These are phyloP conservation scores for Trematomus loennbergii DNA, from an alignment of 2,113 vertebrate species.

Conservation along the genomic window DNA sequence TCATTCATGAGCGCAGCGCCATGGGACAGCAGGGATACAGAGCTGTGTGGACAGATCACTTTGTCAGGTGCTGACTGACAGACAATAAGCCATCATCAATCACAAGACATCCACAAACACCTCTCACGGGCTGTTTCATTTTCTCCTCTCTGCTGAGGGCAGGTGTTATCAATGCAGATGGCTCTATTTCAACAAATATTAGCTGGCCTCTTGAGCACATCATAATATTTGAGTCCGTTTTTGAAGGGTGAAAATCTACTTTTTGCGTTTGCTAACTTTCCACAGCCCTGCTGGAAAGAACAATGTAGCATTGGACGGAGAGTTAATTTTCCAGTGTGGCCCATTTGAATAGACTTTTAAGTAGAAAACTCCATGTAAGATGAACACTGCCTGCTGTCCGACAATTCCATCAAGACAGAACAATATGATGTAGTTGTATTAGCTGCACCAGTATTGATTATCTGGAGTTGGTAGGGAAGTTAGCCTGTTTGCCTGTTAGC, in stretches of 20 bases:
- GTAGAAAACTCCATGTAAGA: not conserved
- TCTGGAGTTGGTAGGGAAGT: not conserved
- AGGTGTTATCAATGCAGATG: conserved; percentile 20
- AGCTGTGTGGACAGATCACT: conserved; percentile 38
- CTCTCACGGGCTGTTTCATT: conserved; percentile 9
- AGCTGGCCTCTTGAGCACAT: conserved; percentile 12
- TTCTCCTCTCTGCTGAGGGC: conserved; percentile 7
- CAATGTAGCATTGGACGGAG: not conserved
- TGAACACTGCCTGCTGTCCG: not conserved
- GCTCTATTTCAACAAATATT: conserved; percentile 35
- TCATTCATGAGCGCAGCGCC: conserved; percentile 8
- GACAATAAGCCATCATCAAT: conserved; percentile 54
- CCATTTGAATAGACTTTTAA: not conserved
- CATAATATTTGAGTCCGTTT: not conserved
- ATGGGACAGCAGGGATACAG: conserved; percentile 32
- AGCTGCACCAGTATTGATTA: not conserved
- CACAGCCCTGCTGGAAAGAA: not conserved
- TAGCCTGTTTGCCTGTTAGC: not conserved
- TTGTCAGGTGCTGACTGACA: conserved; percentile 58
- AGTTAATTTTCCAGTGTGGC: not conserved
- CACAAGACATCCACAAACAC: conserved; percentile 23
- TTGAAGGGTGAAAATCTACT: not conserved
- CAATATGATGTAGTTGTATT: not conserved
- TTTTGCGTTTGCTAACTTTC: conserved; percentile 3
- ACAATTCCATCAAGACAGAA: not conserved